Evolutionary conservation across 2,888 invertebrate genomes (phyloP), one percentile per base, ranked within the genome.

Genomic region (Drosophila borealis): DNA sequence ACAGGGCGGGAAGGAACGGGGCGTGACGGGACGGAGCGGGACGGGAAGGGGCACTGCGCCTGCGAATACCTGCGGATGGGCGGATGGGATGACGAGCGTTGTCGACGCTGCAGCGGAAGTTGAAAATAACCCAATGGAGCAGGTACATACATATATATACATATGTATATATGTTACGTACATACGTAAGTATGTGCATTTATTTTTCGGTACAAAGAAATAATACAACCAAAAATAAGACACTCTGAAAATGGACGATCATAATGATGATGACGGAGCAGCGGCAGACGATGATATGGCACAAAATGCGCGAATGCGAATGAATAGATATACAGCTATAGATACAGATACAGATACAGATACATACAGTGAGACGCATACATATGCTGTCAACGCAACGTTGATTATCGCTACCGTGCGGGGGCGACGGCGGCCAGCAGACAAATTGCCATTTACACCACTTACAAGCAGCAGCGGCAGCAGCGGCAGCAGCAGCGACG

Each of bases 401-500:
- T 70, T 79, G 80, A 74, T 74, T 55, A 80, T 80, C 53, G 80
- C 81, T 88, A 74, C 87, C 60, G 87, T 73, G 87, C 74, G 81
- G 80, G 83, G 83, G 82, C 82, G 78, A 73, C 61, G 71, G 46
- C 63, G 45, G 57, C 49, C 74, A 66, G 48, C 80, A 63, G 70
- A 80, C 80, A 89, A 85, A 89, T 86, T 85, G 89, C 85, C 87
- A 89, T 89, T 84, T 89, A 84, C 89, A 84, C 84, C 90, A 85
- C 85, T 85, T 88, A 80, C 88, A 78, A 70, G 29, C 77, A 59
- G 73, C 78, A 70, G 56, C 64, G 59, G 64, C 68, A 57, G 44
- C 59, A 70, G 29, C 56, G 61, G 14, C 57, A 44, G 41, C 57
- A 55, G 11, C 45, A 55, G 17, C 67, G 63, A 46, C 60, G 46